Base-by-base conservation (phyloP, 2,797 vertebrate species). In the Halcyon badia region DNA sequence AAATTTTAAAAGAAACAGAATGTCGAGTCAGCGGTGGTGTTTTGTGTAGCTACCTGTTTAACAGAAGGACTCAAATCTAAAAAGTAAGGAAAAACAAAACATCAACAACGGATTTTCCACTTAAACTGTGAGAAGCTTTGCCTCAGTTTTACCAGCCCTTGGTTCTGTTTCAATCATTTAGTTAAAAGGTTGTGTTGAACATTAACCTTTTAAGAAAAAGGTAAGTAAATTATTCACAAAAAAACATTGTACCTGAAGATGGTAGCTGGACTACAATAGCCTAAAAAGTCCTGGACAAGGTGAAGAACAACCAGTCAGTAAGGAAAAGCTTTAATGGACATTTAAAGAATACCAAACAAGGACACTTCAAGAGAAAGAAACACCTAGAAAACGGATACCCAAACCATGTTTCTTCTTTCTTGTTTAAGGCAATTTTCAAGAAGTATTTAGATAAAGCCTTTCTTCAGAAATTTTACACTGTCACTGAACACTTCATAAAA, bases 161-260 rank as follows among this genome's bases (percentile, higher is more conserved):
- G 9, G 14, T 71, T 94, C 30, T 58, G 13, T 0, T 5, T 20
- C 42, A 54, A 11, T 24, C 6, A 18, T 37, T 83, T 26, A 72
- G 24, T 79, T 51, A 91, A 66, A 73, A 70, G 0, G 0, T 3
- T 37, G 44, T 39, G 18, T 48, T 93, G 83, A 95, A 91, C 92
- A 95, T 95, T 20, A 88, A 18, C 4, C 91, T 94, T 26, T 82
- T 69, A 54, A 30, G 31, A 86, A 81, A 83, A 13, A 61, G 8
- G 6, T 48, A 65, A 80, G 76, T 94, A 83, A 94, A 96, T 91
- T 49, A 95, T 44, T 91, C 57, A 88, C 85, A 82, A 68, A 91
- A 91, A 65, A 75, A 48, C 18, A 48, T 5, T 15, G n/a, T 13
- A 81, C 24, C 22, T 1, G 0, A 80, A 88, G 69, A 61, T 31